Conservation (phyloP, 2,797 vertebrate genomes). For the Gymnodraco acuticeps region DNA sequence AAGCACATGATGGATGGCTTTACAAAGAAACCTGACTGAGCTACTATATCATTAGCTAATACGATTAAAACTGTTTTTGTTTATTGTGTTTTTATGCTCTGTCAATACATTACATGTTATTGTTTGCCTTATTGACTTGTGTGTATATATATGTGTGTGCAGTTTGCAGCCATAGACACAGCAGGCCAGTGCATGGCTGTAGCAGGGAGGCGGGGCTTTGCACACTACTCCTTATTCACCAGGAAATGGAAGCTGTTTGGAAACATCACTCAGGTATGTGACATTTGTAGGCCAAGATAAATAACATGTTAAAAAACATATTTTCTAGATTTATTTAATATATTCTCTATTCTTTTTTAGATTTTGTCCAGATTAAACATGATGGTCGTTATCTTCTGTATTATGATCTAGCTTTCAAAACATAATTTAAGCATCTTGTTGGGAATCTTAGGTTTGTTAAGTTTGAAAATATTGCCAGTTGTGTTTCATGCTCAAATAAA, state of each 20-base stretch:
- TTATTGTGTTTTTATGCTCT: background rate
- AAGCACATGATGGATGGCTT: background rate
- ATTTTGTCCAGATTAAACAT: background rate
- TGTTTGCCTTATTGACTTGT: background rate
- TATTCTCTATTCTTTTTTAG: too few relatives aligned
- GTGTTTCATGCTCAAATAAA: background rate
- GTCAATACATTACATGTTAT: slow-evolving; percentile 1
- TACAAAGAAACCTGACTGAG: background rate
- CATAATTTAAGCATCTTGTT: background rate
- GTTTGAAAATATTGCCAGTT: background rate
- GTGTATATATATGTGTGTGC: slow-evolving; percentile 45
- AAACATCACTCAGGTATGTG: slow-evolving; percentile 95
- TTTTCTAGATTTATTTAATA: background rate
- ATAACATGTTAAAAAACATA: too few relatives aligned
- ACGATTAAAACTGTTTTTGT: slow-evolving; percentile 7
- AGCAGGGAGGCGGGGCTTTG: slow-evolving; percentile 96
- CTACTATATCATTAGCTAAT: background rate
- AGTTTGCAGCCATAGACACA: slow-evolving; percentile 98
- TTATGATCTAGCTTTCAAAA: background rate
- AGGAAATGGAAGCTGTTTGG: slow-evolving; percentile 99
- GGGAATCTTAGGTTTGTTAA: background rate
- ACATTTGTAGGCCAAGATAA: background rate
- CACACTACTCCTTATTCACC: slow-evolving; percentile 96
- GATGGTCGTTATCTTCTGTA: background rate
- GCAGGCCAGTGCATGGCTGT: slow-evolving; percentile 96